Base-by-base conservation (phyloP, 2,888 invertebrate species). In the Capitulum mitella region DNA sequence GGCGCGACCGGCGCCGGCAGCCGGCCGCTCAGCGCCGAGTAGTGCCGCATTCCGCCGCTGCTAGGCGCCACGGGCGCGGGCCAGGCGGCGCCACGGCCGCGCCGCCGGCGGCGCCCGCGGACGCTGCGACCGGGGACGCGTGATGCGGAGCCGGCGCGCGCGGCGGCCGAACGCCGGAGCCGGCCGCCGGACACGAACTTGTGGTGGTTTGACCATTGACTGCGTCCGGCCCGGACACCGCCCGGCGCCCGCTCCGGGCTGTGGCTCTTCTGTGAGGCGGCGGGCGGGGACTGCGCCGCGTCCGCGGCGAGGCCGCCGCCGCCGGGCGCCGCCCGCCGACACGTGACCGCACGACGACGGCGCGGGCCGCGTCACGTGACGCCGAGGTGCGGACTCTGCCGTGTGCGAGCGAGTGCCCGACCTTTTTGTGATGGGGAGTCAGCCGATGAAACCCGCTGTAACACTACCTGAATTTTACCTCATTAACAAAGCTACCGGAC, bases 391-490 rank as follows among this genome's bases (percentile, higher is more conserved):
- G 12, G 51, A 16, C 51, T 3, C 29, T 29, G 58, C 58, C 58
- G 29, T 29, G 29, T 3, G 58, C 29, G 10, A 1, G n/a, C 58
- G 58, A 10, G 29, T 3, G n/a, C 29, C 58, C 70, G 22, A 29
- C 70, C 19, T 70, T 37, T 64, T 70, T 70, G 70, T 70, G 70
- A 70, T 70, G 70, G 70, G 70, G 40, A 40, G 40, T 70, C 70
- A 70, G 12, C 32, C 34, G 40, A 70, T 70, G 70, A 70, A 40
- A 70, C 70, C 70, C 70, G 29, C 70, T 37, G 70, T 70, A 70
- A 70, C 70, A 70, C 70, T 70, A 70, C 70, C 70, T 70, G 70
- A 70, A 70, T 70, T 70, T 70, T 70, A 70, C 70, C 70, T 70
- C 70, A 70, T 70, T 70, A 70, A 70, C 70, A 70, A 70, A 40